Conservation (phyloP, 2,797 vertebrate species). For the Sebastes kiyomatsui region DNA sequence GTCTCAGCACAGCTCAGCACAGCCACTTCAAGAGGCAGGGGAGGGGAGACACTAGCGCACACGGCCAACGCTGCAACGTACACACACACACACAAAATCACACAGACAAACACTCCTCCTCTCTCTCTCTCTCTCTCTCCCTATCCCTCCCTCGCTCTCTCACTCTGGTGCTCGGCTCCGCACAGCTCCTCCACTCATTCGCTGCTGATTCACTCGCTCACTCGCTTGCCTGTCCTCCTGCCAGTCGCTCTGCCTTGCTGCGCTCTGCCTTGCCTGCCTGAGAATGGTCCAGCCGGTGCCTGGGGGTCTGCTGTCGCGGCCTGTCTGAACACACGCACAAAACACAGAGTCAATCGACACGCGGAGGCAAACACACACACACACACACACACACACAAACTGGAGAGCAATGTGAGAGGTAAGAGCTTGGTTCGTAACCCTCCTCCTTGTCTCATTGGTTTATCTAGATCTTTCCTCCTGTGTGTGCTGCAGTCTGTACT, state of each 20-base stretch:
- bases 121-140: conserved; percentile 27
- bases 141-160: conserved; percentile 54
- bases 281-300: conserved; percentile 88
- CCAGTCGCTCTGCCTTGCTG: conserved; percentile 74
- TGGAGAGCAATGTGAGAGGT: conserved; percentile 86
- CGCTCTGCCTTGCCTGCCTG: conserved; percentile 75
- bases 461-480: conserved; percentile 72
- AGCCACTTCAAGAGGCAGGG: conserved; percentile 71
- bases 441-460: conserved; percentile 64
- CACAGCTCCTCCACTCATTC: conserved; percentile 78
- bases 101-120: conserved; percentile 65
- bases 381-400: conserved; percentile 47
- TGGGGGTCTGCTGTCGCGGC: conserved; percentile 85
- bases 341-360: conserved; percentile 72
- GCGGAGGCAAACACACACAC: conserved; percentile 47
- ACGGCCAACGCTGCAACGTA: conserved; percentile 70
- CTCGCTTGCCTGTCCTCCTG: conserved; percentile 74
- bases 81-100: conserved; percentile 28
- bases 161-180: conserved; percentile 66
- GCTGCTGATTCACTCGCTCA: conserved; percentile 76
- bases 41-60: conserved; percentile 77
- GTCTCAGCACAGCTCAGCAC: conserved; percentile 63
- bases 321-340: conserved; percentile 83
- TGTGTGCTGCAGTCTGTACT: conserved; percentile 73
- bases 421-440: conserved; percentile 75